Conservation (phyloP, 2,113 vertebrate genomes). For the Elephantulus edwardii region DNA sequence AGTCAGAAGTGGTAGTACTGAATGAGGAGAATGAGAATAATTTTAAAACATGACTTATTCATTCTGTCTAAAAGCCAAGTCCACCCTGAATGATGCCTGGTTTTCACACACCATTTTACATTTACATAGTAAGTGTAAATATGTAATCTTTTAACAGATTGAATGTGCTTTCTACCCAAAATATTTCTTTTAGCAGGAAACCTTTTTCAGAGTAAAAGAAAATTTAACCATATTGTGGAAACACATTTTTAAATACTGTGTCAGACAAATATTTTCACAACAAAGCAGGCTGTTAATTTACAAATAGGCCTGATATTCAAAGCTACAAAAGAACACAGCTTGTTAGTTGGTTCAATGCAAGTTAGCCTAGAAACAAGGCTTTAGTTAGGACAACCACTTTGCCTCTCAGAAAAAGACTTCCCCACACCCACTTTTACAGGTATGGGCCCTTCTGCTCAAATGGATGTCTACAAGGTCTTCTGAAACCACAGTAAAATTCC, state of each 20-base stretch:
- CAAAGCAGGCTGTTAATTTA: constrained; percentile 43
- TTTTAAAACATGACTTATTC: background rate
- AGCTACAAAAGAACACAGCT: background rate
- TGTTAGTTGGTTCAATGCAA: background rate
- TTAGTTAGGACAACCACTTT: background rate
- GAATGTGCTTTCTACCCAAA: constrained; percentile 18
- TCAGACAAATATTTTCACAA: constrained; percentile 75
- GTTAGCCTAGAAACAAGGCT: background rate
- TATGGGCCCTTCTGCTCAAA: background rate
- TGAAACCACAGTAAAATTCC: background rate
- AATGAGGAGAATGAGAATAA: no score
- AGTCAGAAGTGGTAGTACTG: no score
- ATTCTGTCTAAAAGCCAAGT: background rate
- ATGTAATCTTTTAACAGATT: constrained; percentile 33
- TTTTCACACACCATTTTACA: constrained; percentile 29
- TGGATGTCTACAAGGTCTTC: background rate
- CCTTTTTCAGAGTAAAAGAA: constrained; percentile 16
- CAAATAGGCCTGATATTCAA: constrained; percentile 24
- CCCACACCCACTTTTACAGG: background rate
- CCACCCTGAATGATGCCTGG: background rate
- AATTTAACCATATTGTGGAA: constrained; percentile 67
- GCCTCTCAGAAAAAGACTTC: background rate
- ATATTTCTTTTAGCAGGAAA: constrained; percentile 50
- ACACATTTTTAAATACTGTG: constrained; percentile 63
- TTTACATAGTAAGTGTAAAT: background rate